Evolutionary conservation across 2,797 vertebrate genomes (phyloP).

Genomic region (Chaunax sp.): DNA sequence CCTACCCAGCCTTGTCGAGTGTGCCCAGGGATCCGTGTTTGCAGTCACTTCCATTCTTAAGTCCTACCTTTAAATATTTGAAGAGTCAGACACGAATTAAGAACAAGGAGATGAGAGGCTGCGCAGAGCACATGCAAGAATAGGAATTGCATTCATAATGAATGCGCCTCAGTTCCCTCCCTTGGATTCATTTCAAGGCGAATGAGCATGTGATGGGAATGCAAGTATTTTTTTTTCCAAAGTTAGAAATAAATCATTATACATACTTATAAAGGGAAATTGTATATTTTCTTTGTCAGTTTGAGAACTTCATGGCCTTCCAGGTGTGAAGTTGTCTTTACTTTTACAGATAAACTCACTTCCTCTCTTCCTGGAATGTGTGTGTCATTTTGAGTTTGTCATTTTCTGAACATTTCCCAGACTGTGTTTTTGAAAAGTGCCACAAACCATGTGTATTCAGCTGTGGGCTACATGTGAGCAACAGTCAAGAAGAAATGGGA

Average conservation of each 20-base stretch:
- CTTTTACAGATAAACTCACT: neutral
- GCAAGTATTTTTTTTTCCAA: neutral
- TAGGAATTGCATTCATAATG: constrained; percentile 56
- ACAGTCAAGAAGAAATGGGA: constrained; percentile 11
- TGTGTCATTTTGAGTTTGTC: constrained; percentile 43
- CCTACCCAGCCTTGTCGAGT: constrained; percentile 29
- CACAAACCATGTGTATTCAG: constrained; percentile 24
- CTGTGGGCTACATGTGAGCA: constrained; percentile 30
- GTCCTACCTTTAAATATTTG: constrained; percentile 72
- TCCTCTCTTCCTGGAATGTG: neutral
- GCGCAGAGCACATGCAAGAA: constrained; percentile 39
- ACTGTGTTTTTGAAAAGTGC: constrained; percentile 24
- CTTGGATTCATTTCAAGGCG: constrained; percentile 53
- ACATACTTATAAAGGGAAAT: neutral
- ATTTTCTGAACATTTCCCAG: constrained; percentile 52
- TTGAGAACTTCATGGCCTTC: neutral
- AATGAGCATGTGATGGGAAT: constrained; percentile 11
- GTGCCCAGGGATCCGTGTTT: constrained; percentile 54
- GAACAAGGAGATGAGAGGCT: constrained; percentile 48
- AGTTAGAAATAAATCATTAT: too few species aligned
- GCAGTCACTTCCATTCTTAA: constrained; percentile 61
- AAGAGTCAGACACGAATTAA: constrained; percentile 62
- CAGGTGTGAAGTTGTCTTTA: neutral
- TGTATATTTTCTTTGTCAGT: too few species aligned
- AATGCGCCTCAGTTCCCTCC: constrained; percentile 35